Evolutionary conservation across 2,888 invertebrate species (phyloP).

Genomic region (Himalopsyche tibetana): DNA sequence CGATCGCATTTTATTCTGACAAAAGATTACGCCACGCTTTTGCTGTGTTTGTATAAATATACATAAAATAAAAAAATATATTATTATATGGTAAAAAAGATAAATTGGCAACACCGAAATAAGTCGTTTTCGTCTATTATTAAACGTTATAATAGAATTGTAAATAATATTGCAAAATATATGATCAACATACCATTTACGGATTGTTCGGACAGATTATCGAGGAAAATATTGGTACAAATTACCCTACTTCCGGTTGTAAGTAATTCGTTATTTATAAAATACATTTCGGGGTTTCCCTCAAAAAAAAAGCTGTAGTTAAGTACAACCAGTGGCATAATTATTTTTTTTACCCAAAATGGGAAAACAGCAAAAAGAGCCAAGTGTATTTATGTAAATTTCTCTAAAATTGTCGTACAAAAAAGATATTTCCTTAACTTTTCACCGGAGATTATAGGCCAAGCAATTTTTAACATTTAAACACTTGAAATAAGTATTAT

Average conservation of each 20-base stretch:
- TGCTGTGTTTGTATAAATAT: conserved; percentile 6
- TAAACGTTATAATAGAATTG: neutral
- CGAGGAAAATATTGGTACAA: neutral
- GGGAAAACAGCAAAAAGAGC: too few species aligned
- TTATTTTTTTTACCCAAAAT: too few species aligned
- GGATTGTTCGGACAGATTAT: neutral
- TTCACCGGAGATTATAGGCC: too few species aligned
- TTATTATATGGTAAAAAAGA: conserved; percentile 41
- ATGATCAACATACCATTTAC: neutral
- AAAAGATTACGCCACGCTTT: conserved; percentile 43
- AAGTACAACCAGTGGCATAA: too few species aligned
- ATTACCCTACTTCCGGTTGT: neutral
- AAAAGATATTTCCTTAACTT: too few species aligned
- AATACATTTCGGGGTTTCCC: too few species aligned
- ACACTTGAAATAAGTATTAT: too few species aligned
- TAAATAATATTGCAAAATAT: neutral
- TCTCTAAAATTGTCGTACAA: too few species aligned
- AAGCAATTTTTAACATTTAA: too few species aligned
- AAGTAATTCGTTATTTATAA: too few species aligned
- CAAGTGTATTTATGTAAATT: too few species aligned
- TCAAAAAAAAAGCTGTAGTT: too few species aligned
- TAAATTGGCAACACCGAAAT: conserved; percentile 48
- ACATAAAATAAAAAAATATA: conserved; percentile 50
- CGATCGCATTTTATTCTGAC: conserved; percentile 3
- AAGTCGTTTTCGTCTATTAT: conserved; percentile 11